Percentiles rank a stretch among this genome's conserved stretches.
phyloP scores from a whole-genome alignment of 2,113 vertebrate genomes.

The Chionomys nivalis region DNA sequence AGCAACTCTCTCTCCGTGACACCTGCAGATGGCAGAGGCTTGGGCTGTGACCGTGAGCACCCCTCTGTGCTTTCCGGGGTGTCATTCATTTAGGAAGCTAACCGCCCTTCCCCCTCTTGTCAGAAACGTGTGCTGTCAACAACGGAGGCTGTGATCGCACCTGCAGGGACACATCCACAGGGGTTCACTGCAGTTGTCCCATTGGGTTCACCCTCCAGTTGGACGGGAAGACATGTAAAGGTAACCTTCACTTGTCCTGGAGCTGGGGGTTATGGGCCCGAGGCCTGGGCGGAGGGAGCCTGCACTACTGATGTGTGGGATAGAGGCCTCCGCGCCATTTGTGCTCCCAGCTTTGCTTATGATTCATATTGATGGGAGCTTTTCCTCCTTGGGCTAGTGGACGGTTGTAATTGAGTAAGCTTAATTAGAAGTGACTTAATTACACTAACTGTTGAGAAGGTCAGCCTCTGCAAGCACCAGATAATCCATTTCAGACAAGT shows the following conservation, averaged over 20 bases:
- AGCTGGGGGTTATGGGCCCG: rapidly evolving
- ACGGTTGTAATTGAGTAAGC: constrained; percentile 72
- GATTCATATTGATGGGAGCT: constrained; percentile 62
- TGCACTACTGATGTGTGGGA: neutral
- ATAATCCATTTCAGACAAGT: constrained; percentile 57
- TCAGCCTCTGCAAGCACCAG: constrained; percentile 67
- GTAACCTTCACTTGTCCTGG: constrained; percentile 78
- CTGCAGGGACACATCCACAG: constrained; percentile 97
- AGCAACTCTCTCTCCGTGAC: neutral
- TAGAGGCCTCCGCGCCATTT: neutral
- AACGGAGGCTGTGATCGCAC: constrained; percentile 98
- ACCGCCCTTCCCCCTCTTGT: constrained; percentile 65
- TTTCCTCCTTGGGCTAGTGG: constrained; percentile 59
- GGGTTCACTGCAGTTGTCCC: constrained; percentile 97
- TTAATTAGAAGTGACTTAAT: constrained; percentile 78
- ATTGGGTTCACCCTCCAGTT: constrained; percentile 95
- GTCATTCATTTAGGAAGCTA: constrained; percentile 19
- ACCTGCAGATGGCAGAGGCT: neutral
- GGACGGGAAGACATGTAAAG: constrained; percentile 98
- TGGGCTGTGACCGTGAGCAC: neutral
- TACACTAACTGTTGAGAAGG: constrained; percentile 70
- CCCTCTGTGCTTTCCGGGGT: neutral
- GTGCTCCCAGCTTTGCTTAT: constrained; percentile 38
- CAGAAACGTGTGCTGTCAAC: constrained; percentile 97
- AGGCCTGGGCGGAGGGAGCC: neutral